These are phyloP conservation scores for Tetramorium alpestre DNA, from an alignment of 1,140 invertebrate genomes.

Conservation along the genomic window DNA sequence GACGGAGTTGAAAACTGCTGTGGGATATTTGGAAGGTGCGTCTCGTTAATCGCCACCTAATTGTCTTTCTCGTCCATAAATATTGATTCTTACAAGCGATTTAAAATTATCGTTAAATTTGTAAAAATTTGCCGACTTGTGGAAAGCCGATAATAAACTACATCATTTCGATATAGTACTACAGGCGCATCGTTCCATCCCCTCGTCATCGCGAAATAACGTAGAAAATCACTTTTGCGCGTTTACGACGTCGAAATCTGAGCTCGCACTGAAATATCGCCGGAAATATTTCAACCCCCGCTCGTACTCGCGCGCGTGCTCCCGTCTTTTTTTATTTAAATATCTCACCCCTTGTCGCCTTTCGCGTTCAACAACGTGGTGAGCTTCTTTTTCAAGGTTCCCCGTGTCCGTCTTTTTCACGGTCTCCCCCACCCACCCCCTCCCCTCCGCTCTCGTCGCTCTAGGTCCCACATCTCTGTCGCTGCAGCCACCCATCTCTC, in stretches of 20 bases:
- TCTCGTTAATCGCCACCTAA: background rate
- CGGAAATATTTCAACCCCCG: constrained; percentile 5
- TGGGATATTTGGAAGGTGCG: background rate
- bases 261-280: background rate
- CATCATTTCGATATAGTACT: background rate
- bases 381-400: constrained; percentile 77
- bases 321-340: constrained; percentile 52
- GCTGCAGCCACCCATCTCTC: constrained; percentile 25
- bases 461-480: constrained; percentile 12
- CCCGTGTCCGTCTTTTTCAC: constrained; percentile 68
- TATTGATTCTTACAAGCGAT: background rate
- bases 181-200: background rate
- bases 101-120: background rate
- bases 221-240: constrained; percentile 8
- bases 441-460: background rate
- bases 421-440: constrained; percentile 23
- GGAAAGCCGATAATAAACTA: background rate
- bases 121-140: background rate
- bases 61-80: background rate
- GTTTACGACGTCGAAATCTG: constrained; percentile 4
- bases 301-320: background rate
- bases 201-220: background rate
- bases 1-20: background rate
- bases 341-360: constrained; percentile 74
- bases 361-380: constrained; percentile 80